Conservation (phyloP, 1,140 invertebrate genomes). For the Berghia stephanieae region DNA sequence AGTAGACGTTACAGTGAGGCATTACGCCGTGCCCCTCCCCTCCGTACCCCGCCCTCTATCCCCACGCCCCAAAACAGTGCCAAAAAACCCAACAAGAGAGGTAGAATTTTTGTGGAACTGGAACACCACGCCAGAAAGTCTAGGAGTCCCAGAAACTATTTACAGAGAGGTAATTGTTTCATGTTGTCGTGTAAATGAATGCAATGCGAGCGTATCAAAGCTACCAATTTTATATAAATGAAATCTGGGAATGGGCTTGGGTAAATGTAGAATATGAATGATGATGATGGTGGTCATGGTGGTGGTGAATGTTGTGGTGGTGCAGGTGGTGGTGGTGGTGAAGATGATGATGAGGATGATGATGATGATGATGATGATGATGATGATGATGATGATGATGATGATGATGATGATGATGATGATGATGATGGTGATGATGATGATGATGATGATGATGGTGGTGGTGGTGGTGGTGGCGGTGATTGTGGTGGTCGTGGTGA, state of each 20-base stretch:
- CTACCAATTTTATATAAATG: too few relatives aligned
- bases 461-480: too few relatives aligned
- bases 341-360: too few relatives aligned
- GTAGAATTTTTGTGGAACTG: constrained; percentile 40
- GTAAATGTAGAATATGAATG: too few relatives aligned
- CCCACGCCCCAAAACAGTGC: constrained; percentile 44
- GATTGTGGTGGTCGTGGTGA: too few relatives aligned
- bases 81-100: not conserved
- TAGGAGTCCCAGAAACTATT: constrained; percentile 52
- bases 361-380: too few relatives aligned
- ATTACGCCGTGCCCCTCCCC: constrained; percentile 48
- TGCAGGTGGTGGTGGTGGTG: not conserved
- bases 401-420: too few relatives aligned
- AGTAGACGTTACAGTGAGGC: constrained; percentile 45
- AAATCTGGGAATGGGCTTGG: too few relatives aligned
- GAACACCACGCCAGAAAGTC: constrained; percentile 57
- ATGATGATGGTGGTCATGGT: not conserved
- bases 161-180: constrained; percentile 53
- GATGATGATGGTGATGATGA: too few relatives aligned
- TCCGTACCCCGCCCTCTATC: constrained; percentile 58
- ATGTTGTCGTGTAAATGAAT: not conserved
- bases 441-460: too few relatives aligned
- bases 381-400: too few relatives aligned
- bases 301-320: not conserved
- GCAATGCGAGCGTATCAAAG: too few relatives aligned